A percentile compares a stretch with the other conserved stretches of the same genome.
phyloP scores from a whole-genome alignment of 64 coral and sea anemone species.

The Stichodactyla mertensii region DNA sequence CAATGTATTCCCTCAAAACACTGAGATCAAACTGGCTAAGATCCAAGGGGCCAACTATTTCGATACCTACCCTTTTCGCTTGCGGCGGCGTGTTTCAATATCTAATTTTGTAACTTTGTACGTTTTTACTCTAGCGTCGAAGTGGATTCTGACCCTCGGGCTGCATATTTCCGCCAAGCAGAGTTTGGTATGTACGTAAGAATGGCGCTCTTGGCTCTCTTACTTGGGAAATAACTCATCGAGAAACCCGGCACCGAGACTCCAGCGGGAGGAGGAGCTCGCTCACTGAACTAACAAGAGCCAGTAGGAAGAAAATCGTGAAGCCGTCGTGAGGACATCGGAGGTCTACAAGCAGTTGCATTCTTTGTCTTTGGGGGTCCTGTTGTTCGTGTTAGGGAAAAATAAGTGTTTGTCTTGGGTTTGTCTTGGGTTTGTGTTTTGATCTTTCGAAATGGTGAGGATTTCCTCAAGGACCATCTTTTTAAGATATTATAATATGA shows the following conservation, averaged over 20 bases:
- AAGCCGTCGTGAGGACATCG: neutral
- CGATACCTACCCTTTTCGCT: neutral
- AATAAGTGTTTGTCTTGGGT: too few relatives aligned
- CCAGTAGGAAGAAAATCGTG: neutral
- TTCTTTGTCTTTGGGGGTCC: too few relatives aligned
- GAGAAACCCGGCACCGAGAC: neutral
- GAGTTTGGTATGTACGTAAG: slow-evolving; percentile 98
- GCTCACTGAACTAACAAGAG: neutral
- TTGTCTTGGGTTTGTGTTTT: too few relatives aligned
- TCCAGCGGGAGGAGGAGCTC: neutral
- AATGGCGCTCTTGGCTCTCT: slow-evolving; percentile 84
- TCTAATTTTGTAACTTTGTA: neutral
- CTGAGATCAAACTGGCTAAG: too few relatives aligned
- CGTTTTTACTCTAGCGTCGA: slow-evolving; percentile 58
- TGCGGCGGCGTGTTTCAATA: neutral
- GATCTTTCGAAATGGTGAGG: too few relatives aligned
- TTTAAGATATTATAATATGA: too few relatives aligned
- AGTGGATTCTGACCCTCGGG: slow-evolving; percentile 82
- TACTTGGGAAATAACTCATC: slow-evolving; percentile 61
- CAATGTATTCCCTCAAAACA: too few relatives aligned
- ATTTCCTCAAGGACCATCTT: too few relatives aligned
- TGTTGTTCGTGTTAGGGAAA: too few relatives aligned
- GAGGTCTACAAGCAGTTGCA: neutral
- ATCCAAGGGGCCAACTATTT: too few relatives aligned
- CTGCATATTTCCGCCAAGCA: slow-evolving; percentile 93